Conservation (phyloP, 2,113 vertebrate species). For the Atractosteus spatula region DNA sequence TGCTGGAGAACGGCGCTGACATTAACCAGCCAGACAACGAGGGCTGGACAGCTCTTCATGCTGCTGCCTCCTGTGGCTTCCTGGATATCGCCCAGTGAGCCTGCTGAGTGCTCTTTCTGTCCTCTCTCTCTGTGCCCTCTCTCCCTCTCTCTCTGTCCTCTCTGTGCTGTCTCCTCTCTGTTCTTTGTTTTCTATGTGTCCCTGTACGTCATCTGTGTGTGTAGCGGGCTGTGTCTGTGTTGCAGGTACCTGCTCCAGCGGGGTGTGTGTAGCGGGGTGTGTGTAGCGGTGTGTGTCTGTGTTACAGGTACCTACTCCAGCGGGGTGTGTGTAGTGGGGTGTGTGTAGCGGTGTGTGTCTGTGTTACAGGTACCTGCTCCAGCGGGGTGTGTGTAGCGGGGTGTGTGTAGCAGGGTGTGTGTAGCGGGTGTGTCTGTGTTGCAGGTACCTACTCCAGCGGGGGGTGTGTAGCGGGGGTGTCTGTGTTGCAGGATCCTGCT, state of each 20-base stretch:
- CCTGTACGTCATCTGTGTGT: too few relatives aligned
- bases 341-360: too few relatives aligned
- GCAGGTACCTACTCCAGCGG: background rate
- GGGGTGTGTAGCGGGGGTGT: background rate
- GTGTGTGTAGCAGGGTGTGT: too few relatives aligned
- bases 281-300: too few relatives aligned
- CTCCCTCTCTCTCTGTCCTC: background rate
- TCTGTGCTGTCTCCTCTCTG: too few relatives aligned
- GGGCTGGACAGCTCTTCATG: constrained; percentile 78
- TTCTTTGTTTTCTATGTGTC: too few relatives aligned
- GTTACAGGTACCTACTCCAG: too few relatives aligned
- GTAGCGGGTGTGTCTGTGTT: constrained; percentile 16
- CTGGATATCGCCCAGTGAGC: constrained; percentile 71
- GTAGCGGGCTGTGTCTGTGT: constrained; percentile 82
- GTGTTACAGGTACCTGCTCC: too few relatives aligned
- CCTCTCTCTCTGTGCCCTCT: background rate
- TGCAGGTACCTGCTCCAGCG: constrained; percentile 60
- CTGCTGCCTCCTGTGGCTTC: constrained; percentile 75
- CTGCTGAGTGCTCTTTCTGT: background rate
- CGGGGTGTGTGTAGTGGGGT: too few relatives aligned
- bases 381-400: too few relatives aligned
- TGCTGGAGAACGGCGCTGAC: constrained; percentile 72
- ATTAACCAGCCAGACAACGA: constrained; percentile 77
- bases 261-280: background rate
- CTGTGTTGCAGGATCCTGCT: too few relatives aligned